Percentiles rank a stretch among this genome's conserved stretches.
These are phyloP conservation scores for Brachyrhaphis roseni DNA, from an alignment of 2,797 vertebrate species.

Conservation along the genomic window DNA sequence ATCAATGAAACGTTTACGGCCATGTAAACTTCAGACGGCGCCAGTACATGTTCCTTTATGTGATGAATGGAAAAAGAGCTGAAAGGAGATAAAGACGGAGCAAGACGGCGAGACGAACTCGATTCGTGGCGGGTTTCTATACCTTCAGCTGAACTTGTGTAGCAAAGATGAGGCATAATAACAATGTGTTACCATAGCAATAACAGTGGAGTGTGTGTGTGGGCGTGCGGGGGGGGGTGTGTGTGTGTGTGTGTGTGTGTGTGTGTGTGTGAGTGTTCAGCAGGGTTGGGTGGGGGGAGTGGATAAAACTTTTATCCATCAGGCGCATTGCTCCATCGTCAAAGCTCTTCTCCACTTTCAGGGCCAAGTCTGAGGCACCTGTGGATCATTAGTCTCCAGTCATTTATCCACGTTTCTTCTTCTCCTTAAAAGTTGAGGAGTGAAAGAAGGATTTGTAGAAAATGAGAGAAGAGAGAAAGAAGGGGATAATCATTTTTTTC, in stretches of 20 bases:
- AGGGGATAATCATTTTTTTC: constrained; percentile 36
- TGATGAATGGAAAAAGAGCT: constrained; percentile 11
- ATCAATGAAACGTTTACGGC: neutral
- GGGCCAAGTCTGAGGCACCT: constrained; percentile 66
- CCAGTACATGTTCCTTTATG: neutral
- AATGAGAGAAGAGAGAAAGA: constrained; percentile 11
- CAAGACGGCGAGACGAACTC: constrained; percentile 7
- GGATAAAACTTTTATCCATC: constrained; percentile 68
- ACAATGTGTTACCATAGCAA: constrained; percentile 78
- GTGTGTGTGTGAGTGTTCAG: constrained; percentile 24
- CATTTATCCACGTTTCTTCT: constrained; percentile 53
- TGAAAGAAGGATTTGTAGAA: constrained; percentile 31
- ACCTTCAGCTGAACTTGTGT: constrained; percentile 60
- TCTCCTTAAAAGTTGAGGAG: constrained; percentile 48
- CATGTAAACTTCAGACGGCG: neutral
- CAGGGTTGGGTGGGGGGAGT: constrained; percentile 1
- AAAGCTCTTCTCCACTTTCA: constrained; percentile 73
- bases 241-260: constrained; percentile 18
- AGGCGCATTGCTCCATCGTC: constrained; percentile 71
- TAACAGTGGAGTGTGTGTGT: constrained; percentile 58
- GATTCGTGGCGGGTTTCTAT: constrained; percentile 11
- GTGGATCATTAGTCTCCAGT: constrained; percentile 74
- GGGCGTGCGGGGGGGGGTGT: too few species aligned
- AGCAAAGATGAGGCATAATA: constrained; percentile 70
- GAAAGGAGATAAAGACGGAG: constrained; percentile 20